These are phyloP conservation scores for Nipponacmea schrenckii DNA, from an alignment of 2,888 invertebrate species.

Conservation along the genomic window DNA sequence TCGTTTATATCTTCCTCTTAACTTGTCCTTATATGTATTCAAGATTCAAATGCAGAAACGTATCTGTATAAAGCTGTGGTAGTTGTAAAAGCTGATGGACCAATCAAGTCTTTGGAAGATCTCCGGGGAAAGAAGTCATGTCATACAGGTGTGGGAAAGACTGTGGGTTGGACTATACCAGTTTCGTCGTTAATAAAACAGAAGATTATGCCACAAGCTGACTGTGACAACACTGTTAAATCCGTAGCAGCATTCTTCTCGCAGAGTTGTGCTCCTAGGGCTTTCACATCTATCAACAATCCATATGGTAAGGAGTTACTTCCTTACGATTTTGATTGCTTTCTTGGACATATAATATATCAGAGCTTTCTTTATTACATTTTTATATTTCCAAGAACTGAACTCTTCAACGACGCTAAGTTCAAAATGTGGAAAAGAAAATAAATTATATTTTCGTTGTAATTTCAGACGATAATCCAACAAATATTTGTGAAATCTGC, in stretches of 20 bases:
- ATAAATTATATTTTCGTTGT: too few relatives aligned
- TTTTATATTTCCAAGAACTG: too few relatives aligned
- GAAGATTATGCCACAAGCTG: conserved; percentile 76
- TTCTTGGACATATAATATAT: not conserved
- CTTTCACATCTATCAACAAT: conserved; percentile 87
- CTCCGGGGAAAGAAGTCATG: conserved; percentile 27
- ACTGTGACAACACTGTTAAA: conserved; percentile 95
- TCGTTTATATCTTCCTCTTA: too few relatives aligned
- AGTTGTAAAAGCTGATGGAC: conserved; percentile 16
- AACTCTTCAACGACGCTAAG: too few relatives aligned
- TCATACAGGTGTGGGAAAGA: conserved; percentile 79
- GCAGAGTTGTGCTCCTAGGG: conserved; percentile 90
- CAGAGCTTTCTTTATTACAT: too few relatives aligned
- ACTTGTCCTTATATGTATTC: too few relatives aligned
- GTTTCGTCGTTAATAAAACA: conserved; percentile 84
- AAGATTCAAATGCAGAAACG: conserved; percentile 10
- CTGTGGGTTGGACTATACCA: conserved; percentile 93
- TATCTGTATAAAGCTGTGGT: conserved; percentile 30
- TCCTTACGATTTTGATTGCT: not conserved
- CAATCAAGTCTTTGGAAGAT: conserved; percentile 13
- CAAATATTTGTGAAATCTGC: conserved; percentile 82
- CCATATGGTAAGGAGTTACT: conserved; percentile 65
- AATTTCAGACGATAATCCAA: conserved; percentile 75
- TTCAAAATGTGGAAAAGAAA: too few relatives aligned
- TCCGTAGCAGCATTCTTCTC: conserved; percentile 89